Percentiles rank a stretch among this genome's conserved stretches.
These are phyloP conservation scores for Zelostemma sp. DNA, from an alignment of 1,140 invertebrate genomes.

Conservation along the genomic window DNA sequence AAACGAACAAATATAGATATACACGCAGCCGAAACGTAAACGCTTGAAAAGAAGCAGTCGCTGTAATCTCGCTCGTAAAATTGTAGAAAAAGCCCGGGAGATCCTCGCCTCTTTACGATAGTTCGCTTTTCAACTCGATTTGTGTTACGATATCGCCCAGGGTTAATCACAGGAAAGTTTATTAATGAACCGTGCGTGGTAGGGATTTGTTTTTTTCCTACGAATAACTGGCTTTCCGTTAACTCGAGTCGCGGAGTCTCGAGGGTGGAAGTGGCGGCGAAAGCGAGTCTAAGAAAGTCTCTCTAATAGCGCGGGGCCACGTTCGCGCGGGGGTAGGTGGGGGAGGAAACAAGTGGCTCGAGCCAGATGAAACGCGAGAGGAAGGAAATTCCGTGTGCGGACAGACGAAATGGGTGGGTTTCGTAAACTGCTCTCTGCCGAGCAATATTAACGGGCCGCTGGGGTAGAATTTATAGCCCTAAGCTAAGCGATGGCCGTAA, in stretches of 20 bases:
- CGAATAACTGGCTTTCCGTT: too few relatives aligned
- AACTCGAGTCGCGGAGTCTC: constrained; percentile 12
- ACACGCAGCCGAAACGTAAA: too few relatives aligned
- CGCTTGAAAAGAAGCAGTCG: too few relatives aligned
- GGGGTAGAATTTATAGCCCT: constrained; percentile 59
- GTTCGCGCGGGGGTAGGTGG: constrained; percentile 27
- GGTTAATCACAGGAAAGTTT: too few relatives aligned
- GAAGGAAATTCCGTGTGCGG: constrained; percentile 10
- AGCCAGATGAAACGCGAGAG: constrained; percentile 21
- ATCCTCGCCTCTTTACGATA: too few relatives aligned
- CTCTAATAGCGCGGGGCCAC: constrained; percentile 29
- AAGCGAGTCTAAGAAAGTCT: constrained; percentile 9
- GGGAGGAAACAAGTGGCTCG: constrained; percentile 34
- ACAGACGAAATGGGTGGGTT: constrained; percentile 53
- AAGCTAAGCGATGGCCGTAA: constrained; percentile 55
- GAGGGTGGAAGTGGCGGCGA: constrained; percentile 12
- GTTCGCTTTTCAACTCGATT: too few relatives aligned
- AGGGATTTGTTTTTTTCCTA: too few relatives aligned
- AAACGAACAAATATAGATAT: too few relatives aligned
- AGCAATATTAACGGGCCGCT: constrained; percentile 62
- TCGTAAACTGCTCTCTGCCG: constrained; percentile 61
- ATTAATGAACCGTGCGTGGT: too few relatives aligned
- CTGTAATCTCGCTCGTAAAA: too few relatives aligned
- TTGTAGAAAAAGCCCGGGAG: too few relatives aligned
- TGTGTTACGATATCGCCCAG: too few relatives aligned